Base-by-base conservation (phyloP, 2,797 vertebrate species). In the Acanthiza pusilla region DNA sequence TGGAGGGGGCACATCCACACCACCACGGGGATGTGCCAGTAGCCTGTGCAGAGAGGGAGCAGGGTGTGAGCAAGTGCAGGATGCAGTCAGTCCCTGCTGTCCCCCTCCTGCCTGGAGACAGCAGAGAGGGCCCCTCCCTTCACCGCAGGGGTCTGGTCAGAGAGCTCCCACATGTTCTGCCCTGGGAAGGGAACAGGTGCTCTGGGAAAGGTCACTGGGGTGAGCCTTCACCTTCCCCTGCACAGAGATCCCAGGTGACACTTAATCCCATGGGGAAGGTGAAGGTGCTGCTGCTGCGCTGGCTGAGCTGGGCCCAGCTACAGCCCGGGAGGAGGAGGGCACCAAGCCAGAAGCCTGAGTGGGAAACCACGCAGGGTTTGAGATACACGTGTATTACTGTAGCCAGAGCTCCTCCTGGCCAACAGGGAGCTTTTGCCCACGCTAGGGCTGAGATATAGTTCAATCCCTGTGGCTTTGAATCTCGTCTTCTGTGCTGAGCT, bases 111-210 rank as follows among this genome's bases (percentile, higher is more conserved):
- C 48, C 60, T 4, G 5, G 38, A 22, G 7, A 20, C 0, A 2
- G 54, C 2, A 1, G 1, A 1, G 11, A 27, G 45, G 50, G 32
- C 50, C 81, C 43, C 73, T 86, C 29, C 58, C 38, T 20, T 10
- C 3, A 0, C 40, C 8, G 0, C 10, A 4, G 22, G 0, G 0
- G 0, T 32, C n/a, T 34, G 50, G 5, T 36, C 25, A 4, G 22
- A 32, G 57, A 55, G 11, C 42, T 57, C 38, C n/a, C 4, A 0
- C 11, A 7, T 29, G 30, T 21, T n/a, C 42, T 45, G 42, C 45
- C 2, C 54, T 3, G 15, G 53, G 48, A 29, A 68, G 32, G 74
- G 58, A 53, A 23, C 42, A 23, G 32, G 4, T 34, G 70, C 43
- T 58, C 27, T 3, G 9, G 40, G 29, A 20, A 34, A 78, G 63